These are phyloP conservation scores for Cryptoblepharus egeriae DNA, from an alignment of 2,797 vertebrate genomes.

Conservation along the genomic window DNA sequence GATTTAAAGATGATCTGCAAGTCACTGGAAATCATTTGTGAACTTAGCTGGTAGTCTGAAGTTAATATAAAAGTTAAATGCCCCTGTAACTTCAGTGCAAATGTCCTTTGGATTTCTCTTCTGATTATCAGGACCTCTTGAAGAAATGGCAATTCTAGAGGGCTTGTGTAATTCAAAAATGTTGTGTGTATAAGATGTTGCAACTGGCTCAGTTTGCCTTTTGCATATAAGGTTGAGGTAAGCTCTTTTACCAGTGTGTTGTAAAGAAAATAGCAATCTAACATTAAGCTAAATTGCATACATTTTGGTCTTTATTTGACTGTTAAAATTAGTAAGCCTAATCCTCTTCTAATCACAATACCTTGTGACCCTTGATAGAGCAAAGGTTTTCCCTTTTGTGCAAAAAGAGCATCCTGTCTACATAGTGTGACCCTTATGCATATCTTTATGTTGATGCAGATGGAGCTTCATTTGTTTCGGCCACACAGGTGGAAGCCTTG, in stretches of 20 bases:
- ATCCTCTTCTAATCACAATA: not conserved
- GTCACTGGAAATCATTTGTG: not conserved
- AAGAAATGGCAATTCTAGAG: conserved; percentile 22
- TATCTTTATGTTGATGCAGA: not conserved
- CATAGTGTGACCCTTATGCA: not conserved
- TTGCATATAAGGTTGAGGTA: not conserved
- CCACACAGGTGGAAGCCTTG: not conserved
- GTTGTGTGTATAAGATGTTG: not conserved
- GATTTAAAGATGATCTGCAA: not conserved
- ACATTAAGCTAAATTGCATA: not conserved
- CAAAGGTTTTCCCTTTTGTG: not conserved
- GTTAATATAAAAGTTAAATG: not conserved
- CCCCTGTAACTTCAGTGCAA: not conserved
- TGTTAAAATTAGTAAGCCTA: not conserved
- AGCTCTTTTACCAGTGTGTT: not conserved
- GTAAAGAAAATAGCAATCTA: not conserved
- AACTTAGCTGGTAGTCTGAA: not conserved
- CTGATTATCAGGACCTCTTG: conserved; percentile 6
- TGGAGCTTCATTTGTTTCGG: not conserved
- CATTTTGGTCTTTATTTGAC: not conserved
- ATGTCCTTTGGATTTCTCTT: conserved; percentile 25
- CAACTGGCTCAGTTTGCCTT: not conserved
- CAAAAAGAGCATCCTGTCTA: not conserved
- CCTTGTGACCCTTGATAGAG: not conserved
- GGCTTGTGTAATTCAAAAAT: conserved; percentile 13